Base-by-base conservation (phyloP, 2,797 vertebrate species). In the Macrochelys suwanniensis region DNA sequence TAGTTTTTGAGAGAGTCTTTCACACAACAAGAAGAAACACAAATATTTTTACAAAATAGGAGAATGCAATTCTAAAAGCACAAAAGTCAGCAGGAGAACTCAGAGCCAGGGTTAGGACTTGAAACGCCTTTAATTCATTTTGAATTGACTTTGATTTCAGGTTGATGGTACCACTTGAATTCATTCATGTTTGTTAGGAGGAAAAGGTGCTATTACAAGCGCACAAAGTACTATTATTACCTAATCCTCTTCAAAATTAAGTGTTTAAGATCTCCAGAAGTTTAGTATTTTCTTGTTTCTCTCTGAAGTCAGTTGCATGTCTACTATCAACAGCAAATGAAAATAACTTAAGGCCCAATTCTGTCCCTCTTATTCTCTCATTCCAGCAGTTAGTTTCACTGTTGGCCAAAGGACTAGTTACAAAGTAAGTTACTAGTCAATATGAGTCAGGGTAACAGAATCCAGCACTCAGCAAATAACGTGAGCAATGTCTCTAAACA, bases 401-500 rank as follows among this genome's bases (percentile, higher is more conserved):
- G 77, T 31, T 28, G 15, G 13, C 26, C 45, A 77, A 71, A 45
- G 61, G 2, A 12, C 8, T 88, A 25, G 82, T 84, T 90, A 11
- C 79, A 74, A 25, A 65, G 42, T 61, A 2, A 71, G 11, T 71
- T 23, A 23, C 65, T 71, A 42, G n/a, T 37, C n/a, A 65, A 19
- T n/a, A 21, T 71, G n/a, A 37, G 65, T 71, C 0, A 92, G 21
- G 68, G 59, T 47, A 81, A n/a, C 90, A 90, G 37, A 94, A 2
- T n/a, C 81, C 0, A 0, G 6, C 33, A 7, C 15, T 33, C 31
- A 21, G 3, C 17, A 88, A 86, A 74, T 6, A 56, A 59, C 4
- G 80, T 19, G 74, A 80, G 31, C 42, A 13, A 8, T 23, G 31
- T 3, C 53, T 47, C 4, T 83, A 13, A 45, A 31, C 4, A 80